Evolutionary conservation across 2,113 vertebrate genomes (phyloP).

Genomic region (Dasyprocta punctata): DNA sequence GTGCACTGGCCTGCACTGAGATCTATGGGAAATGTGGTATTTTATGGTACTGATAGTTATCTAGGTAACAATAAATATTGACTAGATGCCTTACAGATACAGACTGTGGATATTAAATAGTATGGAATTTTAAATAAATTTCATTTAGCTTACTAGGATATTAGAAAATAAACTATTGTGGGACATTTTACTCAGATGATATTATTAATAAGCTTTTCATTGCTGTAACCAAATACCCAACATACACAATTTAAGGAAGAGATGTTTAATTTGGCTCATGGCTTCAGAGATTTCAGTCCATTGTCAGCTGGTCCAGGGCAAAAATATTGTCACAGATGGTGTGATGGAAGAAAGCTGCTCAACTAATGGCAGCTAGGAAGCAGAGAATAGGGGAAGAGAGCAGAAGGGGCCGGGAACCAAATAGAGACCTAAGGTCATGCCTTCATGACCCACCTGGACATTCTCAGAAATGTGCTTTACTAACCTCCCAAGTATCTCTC

Average conservation of each 20-base stretch:
- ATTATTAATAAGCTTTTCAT: not conserved
- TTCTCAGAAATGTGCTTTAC: not conserved
- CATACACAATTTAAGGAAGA: not conserved
- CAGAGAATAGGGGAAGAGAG: not conserved
- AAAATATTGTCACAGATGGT: not conserved
- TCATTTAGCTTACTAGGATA: constrained; percentile 5
- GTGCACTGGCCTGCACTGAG: not conserved
- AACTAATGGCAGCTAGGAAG: not conserved
- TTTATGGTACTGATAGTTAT: not conserved
- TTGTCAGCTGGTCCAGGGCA: not conserved
- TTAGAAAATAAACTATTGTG: not conserved
- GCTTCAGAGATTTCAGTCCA: not conserved
- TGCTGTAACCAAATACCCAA: not conserved
- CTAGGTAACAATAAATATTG: not conserved
- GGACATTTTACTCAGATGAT: not conserved
- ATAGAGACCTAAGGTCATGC: not conserved
- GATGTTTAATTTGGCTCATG: not conserved
- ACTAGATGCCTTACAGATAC: not conserved
- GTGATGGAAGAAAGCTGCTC: not conserved
- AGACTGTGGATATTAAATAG: constrained; percentile 12
- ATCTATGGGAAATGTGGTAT: not conserved
- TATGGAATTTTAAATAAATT: not conserved
- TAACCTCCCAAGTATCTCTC: not conserved
- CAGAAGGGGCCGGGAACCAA: not conserved
- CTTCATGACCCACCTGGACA: not conserved